Evolutionary conservation across 2,113 vertebrate species (phyloP).

Genomic region (Sapayoa aenigma): DNA sequence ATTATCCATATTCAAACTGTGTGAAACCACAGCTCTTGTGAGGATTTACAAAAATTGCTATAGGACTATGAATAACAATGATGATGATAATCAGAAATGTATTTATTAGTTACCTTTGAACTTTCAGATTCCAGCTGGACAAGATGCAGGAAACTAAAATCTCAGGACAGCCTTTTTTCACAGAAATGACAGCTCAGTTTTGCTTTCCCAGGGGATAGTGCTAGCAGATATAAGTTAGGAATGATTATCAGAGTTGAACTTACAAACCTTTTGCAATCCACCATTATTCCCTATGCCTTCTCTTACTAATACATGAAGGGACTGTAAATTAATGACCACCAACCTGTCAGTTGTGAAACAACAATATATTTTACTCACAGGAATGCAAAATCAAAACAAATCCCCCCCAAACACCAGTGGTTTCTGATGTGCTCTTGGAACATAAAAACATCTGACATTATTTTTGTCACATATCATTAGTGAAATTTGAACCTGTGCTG

Average conservation of each 20-base stretch:
- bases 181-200: conserved; percentile 27
- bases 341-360: conserved; percentile 18
- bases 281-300: not conserved
- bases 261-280: conserved; percentile 24
- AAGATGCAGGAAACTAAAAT: conserved; percentile 41
- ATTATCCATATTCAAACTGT: not conserved
- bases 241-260: conserved; percentile 59
- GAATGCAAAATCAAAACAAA: conserved; percentile 48
- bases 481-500: conserved; percentile 41
- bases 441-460: conserved; percentile 39
- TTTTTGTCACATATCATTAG: conserved; percentile 48
- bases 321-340: conserved; percentile 28
- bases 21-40: not conserved
- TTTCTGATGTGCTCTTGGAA: conserved; percentile 17
- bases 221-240: conserved; percentile 54
- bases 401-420: not conserved
- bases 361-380: not conserved
- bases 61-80: conserved; percentile 29
- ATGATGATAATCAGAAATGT: conserved; percentile 54
- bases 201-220: not conserved
- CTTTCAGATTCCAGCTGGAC: conserved; percentile 43
- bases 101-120: conserved; percentile 62
- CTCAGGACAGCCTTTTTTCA: conserved; percentile 40
- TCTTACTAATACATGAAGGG: not conserved
- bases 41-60: not conserved